Conservation (phyloP, 1,140 invertebrate genomes). For the Drosophila punjabiensis region DNA sequence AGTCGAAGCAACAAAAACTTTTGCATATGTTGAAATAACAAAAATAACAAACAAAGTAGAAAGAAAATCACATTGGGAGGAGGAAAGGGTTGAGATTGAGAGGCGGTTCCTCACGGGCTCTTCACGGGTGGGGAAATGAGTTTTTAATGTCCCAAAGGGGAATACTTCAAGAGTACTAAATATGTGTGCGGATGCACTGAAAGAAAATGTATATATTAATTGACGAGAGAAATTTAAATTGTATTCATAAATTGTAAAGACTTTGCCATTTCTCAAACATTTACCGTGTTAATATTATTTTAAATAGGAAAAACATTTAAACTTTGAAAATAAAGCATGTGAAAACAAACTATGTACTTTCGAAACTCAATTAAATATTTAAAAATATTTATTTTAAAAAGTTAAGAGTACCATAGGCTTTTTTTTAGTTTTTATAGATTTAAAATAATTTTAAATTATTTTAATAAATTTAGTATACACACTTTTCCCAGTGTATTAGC, state of each 20-base stretch:
- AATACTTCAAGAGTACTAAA: conserved; percentile 54
- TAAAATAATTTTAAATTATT: background rate
- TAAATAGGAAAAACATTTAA: too few species aligned
- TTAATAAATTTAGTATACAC: background rate
- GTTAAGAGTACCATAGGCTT: too few species aligned
- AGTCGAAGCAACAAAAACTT: conserved; percentile 47
- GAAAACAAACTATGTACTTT: too few species aligned
- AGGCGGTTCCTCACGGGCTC: conserved; percentile 27
- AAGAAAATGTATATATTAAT: background rate
- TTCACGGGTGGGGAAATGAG: conserved; percentile 71
- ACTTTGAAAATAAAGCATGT: too few species aligned
- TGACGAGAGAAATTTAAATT: background rate
- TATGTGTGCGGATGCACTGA: conserved; percentile 5
- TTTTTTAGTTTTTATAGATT: background rate
- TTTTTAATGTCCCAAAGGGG: conserved; percentile 85
- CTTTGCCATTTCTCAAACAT: too few species aligned
- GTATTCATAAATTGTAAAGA: too few species aligned
- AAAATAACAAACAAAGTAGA: conserved; percentile 62
- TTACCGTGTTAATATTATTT: too few species aligned
- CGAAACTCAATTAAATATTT: background rate
- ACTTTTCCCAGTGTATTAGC: background rate
- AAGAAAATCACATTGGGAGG: conserved; percentile 24
- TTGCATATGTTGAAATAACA: conserved; percentile 71
- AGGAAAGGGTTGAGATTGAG: conserved; percentile 46
- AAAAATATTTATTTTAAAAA: background rate